Conservation (phyloP, 1,140 invertebrate species). For the Latrodectus geometricus region DNA sequence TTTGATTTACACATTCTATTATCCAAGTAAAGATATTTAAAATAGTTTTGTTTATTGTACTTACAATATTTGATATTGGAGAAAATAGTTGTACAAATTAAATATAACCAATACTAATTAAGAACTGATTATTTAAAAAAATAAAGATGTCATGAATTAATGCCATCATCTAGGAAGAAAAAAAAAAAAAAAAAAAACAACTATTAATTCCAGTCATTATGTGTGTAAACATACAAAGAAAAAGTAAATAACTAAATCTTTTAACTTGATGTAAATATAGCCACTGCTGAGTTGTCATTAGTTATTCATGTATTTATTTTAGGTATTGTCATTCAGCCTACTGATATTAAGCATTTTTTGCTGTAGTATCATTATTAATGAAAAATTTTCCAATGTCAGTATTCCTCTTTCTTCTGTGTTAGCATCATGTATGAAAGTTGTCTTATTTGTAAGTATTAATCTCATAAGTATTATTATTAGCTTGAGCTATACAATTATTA, state of each 20-base stretch:
- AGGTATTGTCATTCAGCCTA: background rate
- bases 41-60: too few relatives aligned
- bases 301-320: background rate
- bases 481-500: background rate
- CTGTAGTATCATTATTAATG: background rate
- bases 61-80: too few relatives aligned
- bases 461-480: background rate
- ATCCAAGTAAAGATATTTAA: too few relatives aligned
- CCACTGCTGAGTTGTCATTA: background rate
- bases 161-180: background rate
- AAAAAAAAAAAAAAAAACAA: background rate
- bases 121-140: background rate
- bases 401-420: slow-evolving; percentile 3
- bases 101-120: too few relatives aligned
- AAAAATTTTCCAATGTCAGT: background rate
- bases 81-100: too few relatives aligned
- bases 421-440: slow-evolving; percentile 5
- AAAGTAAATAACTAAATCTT: too few relatives aligned
- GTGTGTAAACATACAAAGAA: too few relatives aligned
- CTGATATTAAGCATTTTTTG: background rate
- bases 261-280: too few relatives aligned
- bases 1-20: too few relatives aligned
- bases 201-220: too few relatives aligned
- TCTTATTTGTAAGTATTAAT: slow-evolving; percentile 9
- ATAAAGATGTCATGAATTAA: background rate